Conservation (phyloP, 2,113 vertebrate genomes). For the Struthidea cinerea region DNA sequence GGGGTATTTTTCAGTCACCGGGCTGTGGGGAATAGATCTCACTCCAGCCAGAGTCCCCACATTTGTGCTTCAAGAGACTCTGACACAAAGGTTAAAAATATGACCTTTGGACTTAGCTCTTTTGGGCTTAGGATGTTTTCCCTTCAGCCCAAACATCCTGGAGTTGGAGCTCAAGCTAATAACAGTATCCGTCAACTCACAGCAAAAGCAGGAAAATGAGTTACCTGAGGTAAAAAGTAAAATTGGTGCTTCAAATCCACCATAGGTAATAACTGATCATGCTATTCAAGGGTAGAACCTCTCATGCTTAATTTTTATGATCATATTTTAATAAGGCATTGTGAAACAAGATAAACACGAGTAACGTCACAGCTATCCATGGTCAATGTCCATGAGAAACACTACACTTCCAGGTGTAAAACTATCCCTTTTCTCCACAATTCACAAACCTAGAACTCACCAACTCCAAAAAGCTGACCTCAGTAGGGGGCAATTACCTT, state of each 20-base stretch:
- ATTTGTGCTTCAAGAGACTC: fast-evolving
- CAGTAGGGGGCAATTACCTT: not conserved
- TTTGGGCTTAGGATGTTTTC: not conserved
- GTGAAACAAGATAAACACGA: not conserved
- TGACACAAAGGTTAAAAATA: not conserved
- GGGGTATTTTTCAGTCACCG: not conserved
- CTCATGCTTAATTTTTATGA: not conserved
- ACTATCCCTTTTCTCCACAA: not conserved
- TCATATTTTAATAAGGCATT: not conserved
- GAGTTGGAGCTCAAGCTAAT: not conserved
- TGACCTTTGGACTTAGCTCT: not conserved
- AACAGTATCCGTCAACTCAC: not conserved
- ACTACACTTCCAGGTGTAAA: not conserved
- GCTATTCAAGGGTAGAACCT: not conserved
- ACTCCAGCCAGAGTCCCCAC: not conserved
- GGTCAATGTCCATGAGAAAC: not conserved
- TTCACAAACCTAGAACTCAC: not conserved
- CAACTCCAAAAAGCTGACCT: not conserved
- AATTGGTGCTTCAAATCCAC: not conserved
- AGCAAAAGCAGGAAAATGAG: not conserved
- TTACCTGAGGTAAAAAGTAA: not conserved
- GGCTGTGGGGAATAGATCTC: not conserved
- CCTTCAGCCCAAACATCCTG: not conserved
- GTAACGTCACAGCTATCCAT: not conserved
- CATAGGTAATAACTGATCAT: not conserved